phyloP scores from a whole-genome alignment of 2,797 vertebrate species.

The Xiphophorus birchmanni region DNA sequence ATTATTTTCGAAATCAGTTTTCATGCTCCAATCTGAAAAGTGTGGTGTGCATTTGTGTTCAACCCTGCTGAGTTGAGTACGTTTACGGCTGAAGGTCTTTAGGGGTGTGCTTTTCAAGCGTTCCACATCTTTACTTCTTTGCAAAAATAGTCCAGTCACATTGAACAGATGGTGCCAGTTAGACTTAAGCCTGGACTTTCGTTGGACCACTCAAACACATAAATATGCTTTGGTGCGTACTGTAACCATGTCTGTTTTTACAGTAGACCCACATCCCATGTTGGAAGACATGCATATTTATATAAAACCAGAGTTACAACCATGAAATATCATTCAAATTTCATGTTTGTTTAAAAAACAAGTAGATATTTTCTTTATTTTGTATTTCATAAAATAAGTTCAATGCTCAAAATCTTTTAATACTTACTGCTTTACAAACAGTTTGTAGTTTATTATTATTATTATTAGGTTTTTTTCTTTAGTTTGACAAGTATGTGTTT shows the following conservation, averaged over 20 bases:
- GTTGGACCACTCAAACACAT: not conserved
- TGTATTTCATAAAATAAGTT: not conserved
- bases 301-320: not conserved
- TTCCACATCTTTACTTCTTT: not conserved
- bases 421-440: not conserved
- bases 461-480: too few species aligned
- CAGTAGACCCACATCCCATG: not conserved
- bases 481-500: not conserved
- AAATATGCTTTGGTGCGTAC: not conserved
- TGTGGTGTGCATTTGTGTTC: not conserved
- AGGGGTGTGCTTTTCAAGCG: not conserved
- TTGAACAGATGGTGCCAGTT: not conserved
- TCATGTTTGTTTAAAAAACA: not conserved
- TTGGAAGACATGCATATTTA: not conserved
- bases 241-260: not conserved
- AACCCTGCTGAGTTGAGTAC: not conserved
- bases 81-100: not conserved
- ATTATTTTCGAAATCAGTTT: not conserved
- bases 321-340: not conserved
- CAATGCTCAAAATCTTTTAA: not conserved
- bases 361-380: not conserved
- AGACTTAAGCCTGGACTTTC: not conserved
- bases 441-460: not conserved
- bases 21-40: not conserved
- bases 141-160: not conserved